These are phyloP conservation scores for Argya squamiceps DNA, from an alignment of 2,797 vertebrate species.

Conservation along the genomic window DNA sequence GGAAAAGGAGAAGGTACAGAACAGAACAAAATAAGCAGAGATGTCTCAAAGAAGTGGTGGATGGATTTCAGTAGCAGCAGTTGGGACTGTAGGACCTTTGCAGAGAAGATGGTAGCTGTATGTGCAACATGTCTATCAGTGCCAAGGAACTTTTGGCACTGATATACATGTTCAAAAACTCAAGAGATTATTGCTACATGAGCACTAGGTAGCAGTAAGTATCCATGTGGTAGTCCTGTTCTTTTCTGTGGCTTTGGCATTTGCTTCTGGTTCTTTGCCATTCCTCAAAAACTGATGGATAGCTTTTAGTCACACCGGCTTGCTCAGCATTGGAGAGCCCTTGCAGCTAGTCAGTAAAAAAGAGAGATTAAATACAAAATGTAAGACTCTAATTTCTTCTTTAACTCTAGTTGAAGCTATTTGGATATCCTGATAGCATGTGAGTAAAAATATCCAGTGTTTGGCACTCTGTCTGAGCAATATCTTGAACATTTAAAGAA, in stretches of 20 bases:
- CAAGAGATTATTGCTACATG: not conserved
- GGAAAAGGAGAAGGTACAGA: not conserved
- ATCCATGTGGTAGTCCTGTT: not conserved
- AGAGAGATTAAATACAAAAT: not conserved
- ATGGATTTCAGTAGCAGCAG: not conserved
- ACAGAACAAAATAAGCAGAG: not conserved
- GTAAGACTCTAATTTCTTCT: not conserved
- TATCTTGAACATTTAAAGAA: not conserved
- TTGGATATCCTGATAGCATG: not conserved
- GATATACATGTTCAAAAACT: not conserved
- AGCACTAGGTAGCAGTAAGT: not conserved
- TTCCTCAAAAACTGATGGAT: not conserved
- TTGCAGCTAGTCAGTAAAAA: not conserved
- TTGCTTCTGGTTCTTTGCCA: not conserved
- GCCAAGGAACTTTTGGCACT: not conserved
- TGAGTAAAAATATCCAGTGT: not conserved
- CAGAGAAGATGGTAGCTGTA: not conserved
- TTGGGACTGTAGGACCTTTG: not conserved
- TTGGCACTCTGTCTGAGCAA: not conserved
- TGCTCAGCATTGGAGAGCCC: not conserved
- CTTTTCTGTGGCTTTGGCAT: not conserved
- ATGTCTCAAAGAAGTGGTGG: not conserved
- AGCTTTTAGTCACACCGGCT: not conserved
- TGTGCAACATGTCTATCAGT: rapidly evolving
- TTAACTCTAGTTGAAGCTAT: not conserved